phyloP scores from a whole-genome alignment of 2,113 vertebrate species.

The Neolamprologus caudopunctatus region DNA sequence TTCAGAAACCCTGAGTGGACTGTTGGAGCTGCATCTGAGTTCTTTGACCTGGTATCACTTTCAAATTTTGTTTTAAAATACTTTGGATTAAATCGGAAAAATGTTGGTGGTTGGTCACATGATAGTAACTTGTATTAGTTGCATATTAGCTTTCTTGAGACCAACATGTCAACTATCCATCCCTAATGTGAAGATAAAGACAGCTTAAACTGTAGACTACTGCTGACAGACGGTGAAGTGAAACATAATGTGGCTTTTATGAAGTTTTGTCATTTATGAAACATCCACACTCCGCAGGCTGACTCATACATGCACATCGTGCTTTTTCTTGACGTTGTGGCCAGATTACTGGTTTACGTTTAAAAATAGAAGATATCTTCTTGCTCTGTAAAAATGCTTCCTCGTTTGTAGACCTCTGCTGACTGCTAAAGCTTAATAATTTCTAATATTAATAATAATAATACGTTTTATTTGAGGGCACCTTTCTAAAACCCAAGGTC shows the following conservation, averaged over 20 bases:
- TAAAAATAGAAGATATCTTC: not conserved
- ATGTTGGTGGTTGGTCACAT: not conserved
- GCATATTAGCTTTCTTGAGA: not conserved
- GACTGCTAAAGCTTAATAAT: not conserved
- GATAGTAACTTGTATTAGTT: not conserved
- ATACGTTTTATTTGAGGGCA: not conserved
- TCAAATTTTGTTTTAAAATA: not conserved
- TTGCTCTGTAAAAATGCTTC: not conserved
- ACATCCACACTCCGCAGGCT: not conserved
- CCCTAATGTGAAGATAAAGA: not conserved
- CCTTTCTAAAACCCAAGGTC: not conserved
- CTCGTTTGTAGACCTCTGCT: not conserved
- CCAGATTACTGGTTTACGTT: not conserved
- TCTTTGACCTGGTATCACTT: not conserved
- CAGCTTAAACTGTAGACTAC: not conserved
- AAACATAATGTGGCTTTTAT: not conserved
- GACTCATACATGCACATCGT: not conserved
- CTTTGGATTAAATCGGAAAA: accelerated
- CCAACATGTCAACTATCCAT: not conserved
- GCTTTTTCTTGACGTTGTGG: not conserved
- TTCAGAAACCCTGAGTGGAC: not conserved
- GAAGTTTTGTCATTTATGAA: not conserved
- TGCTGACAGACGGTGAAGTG: not conserved
- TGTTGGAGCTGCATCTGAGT: not conserved
- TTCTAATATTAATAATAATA: not conserved